Base-by-base conservation (phyloP, 2,888 invertebrate species). In the Bellardia bayeri region DNA sequence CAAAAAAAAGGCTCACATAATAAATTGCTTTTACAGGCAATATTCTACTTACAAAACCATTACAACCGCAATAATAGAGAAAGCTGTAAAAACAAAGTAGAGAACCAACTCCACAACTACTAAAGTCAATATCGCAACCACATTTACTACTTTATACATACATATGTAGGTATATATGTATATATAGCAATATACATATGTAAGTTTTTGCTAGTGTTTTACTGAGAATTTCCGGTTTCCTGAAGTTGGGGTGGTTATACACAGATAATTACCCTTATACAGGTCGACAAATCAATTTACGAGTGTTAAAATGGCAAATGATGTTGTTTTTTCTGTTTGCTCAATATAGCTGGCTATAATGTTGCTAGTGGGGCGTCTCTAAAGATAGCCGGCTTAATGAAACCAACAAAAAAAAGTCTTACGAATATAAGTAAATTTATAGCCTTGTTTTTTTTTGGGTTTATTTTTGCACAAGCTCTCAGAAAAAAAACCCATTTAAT, bases 261-360 rank as follows among this genome's bases (percentile, higher is more conserved):
- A 49, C 30, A 61, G 80, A 81, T 87, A 87, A 84, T 84, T 87
- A 78, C 54, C 61, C 58, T 74, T 76, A 81, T 61, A 61, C 75
- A 16, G 87, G 84, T 81, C 87, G 72, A 84, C 81, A 87, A 87
- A 87, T 82, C 81, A 87, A 87, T 87, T 87, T 81, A 63, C 76
- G 40, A 74, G 71, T 81, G 71, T 76, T 81, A 71, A 83, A 76
- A 81, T 83, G 76, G 75, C 78, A 86, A 86, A 78, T 81, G 42
- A 64, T 58, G 56, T 66, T 42, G 9, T 69, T 76, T 54, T 51
- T 66, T 40, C n/a, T 11, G 0, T 1, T 8, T 64, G 64, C 78
- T 71, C 5, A 78, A 42, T 45, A 40, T 23, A 54, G 45, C 58
- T 49, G 56, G 14, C 66, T 56, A 5, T 14, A 16, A 14, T n/a